Percentiles rank a stretch among this genome's conserved stretches.
Evolutionary conservation across 2,888 invertebrate genomes (phyloP).

Genomic region (Prosopocoilus inquinatus): DNA sequence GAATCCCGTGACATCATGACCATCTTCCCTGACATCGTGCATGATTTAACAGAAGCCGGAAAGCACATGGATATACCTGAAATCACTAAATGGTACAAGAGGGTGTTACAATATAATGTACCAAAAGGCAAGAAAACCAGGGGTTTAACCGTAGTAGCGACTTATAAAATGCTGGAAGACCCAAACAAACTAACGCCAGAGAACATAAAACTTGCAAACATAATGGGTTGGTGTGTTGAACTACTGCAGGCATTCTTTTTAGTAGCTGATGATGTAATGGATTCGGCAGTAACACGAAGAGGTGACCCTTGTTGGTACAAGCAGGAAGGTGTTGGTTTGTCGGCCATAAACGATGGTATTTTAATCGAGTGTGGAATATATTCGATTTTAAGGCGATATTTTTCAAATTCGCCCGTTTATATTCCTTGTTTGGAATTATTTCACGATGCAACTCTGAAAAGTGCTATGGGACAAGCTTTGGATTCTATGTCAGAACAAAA

Average conservation of each 20-base stretch:
- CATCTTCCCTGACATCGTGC: conserved; percentile 81
- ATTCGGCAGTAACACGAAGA: conserved; percentile 75
- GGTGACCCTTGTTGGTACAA: conserved; percentile 92
- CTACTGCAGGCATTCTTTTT: conserved; percentile 89
- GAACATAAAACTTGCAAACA: conserved; percentile 73
- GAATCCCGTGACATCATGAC: conserved; percentile 87
- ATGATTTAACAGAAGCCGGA: conserved; percentile 76
- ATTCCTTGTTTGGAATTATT: conserved; percentile 76
- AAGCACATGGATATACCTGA: conserved; percentile 75
- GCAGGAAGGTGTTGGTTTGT: conserved; percentile 66
- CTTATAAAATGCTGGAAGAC: conserved; percentile 71
- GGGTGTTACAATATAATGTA: conserved; percentile 67
- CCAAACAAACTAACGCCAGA: conserved; percentile 69
- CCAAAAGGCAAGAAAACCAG: conserved; percentile 85
- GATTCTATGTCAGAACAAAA: conserved; percentile 70
- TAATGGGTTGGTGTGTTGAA: conserved; percentile 94
- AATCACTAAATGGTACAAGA: conserved; percentile 77
- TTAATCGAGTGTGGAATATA: conserved; percentile 79
- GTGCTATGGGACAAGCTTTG: conserved; percentile 77
- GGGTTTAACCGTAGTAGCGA: conserved; percentile 69
- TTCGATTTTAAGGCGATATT: conserved; percentile 75
- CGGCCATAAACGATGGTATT: conserved; percentile 83
- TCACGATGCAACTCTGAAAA: conserved; percentile 73
- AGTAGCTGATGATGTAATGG: conserved; percentile 90
- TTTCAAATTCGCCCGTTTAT: conserved; percentile 74